A percentile compares a stretch with the other conserved stretches of the same genome.
Evolutionary conservation across 2,888 invertebrate species (phyloP).

Genomic region (Harpalus rubripes): DNA sequence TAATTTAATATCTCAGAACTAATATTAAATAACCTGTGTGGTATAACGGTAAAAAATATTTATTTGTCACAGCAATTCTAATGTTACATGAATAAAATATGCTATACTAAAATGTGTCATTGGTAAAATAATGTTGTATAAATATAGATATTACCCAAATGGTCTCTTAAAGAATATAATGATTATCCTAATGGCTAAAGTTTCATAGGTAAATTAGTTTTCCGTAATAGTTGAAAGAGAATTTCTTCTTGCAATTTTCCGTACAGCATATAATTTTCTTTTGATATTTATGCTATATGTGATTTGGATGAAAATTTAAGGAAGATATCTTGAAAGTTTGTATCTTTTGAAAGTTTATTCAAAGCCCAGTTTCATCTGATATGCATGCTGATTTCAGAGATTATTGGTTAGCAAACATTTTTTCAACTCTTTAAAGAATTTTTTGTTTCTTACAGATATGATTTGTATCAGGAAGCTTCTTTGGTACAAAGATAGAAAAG

Average conservation of each 20-base stretch:
- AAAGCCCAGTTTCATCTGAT: conserved; percentile 15
- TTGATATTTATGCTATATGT: conserved; percentile 14
- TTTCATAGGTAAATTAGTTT: background rate
- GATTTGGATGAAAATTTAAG: background rate
- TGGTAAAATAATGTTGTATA: background rate
- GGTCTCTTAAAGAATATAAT: background rate
- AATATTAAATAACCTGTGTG: no score
- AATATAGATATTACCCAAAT: background rate
- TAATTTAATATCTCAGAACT: no score
- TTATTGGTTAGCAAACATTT: conserved; percentile 33
- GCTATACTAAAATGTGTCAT: no score
- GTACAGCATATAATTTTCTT: conserved; percentile 12
- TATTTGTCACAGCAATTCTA: no score
- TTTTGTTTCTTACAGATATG: conserved; percentile 6
- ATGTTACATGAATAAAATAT: no score
- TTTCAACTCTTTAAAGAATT: conserved; percentile 13
- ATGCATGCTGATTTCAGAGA: conserved; percentile 15
- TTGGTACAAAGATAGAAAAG: background rate
- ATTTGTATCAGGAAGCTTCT: conserved; percentile 5
- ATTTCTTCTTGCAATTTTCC: background rate
- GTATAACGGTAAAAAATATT: no score
- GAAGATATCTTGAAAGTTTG: conserved; percentile 15
- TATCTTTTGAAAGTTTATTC: conserved; percentile 26
- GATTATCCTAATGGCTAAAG: background rate
- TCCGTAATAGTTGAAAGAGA: background rate